These are phyloP conservation scores for Melinopterus prodromus DNA, from an alignment of 2,888 invertebrate species.

Conservation along the genomic window DNA sequence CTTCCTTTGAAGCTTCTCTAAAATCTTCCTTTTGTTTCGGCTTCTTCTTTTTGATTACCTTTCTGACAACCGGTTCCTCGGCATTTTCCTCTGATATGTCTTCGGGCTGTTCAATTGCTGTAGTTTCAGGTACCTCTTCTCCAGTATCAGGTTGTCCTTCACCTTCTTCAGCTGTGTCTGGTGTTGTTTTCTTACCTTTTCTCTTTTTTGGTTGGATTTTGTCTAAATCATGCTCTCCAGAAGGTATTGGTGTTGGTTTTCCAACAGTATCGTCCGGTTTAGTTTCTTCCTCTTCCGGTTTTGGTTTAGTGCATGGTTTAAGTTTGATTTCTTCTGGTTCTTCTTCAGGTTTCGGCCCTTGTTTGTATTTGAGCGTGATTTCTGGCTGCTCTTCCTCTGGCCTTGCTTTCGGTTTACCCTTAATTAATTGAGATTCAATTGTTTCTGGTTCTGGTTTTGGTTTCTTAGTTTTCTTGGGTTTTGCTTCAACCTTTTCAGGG, in stretches of 20 bases:
- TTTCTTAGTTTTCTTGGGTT: conserved; percentile 53
- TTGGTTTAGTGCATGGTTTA: conserved; percentile 53
- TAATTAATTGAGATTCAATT: conserved; percentile 53
- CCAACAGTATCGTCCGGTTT: conserved; percentile 37
- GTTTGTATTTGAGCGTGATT: conserved; percentile 28
- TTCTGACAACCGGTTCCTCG: conserved; percentile 22
- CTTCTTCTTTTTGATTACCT: conserved; percentile 52
- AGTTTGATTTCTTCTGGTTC: conserved; percentile 47
- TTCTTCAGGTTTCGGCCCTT: conserved; percentile 51
- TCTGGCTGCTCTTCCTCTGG: conserved; percentile 38
- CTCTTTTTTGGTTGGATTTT: conserved; percentile 41
- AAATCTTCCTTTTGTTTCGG: conserved; percentile 41
- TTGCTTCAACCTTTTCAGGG: conserved; percentile 53
- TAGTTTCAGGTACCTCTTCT: conserved; percentile 36
- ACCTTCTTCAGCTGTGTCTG: conserved; percentile 48
- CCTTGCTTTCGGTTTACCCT: conserved; percentile 57
- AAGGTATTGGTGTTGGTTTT: conserved; percentile 37
- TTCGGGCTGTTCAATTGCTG: conserved; percentile 44
- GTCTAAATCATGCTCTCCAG: conserved; percentile 33
- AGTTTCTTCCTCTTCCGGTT: conserved; percentile 38
- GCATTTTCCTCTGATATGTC: conserved; percentile 50
- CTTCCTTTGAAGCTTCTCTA: conserved; percentile 55
- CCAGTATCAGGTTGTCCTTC: conserved; percentile 21
- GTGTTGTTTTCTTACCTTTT: conserved; percentile 39
- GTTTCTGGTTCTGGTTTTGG: conserved; percentile 60